phyloP scores from a whole-genome alignment of 1,140 invertebrate genomes.

The Leptestheria dahalacensis region DNA sequence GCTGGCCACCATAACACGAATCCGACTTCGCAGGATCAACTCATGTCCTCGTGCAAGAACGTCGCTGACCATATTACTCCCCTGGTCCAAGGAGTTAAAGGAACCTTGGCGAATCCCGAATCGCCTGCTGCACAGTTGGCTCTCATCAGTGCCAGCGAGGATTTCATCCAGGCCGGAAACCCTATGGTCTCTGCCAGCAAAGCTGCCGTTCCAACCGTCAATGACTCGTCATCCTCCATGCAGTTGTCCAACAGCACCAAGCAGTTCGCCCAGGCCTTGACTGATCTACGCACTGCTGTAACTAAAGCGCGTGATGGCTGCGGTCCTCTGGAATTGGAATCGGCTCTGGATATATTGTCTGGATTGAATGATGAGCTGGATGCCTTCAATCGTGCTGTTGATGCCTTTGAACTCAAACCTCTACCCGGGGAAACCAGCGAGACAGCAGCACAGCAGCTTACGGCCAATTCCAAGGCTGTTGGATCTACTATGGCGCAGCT shows the following conservation, averaged over 20 bases:
- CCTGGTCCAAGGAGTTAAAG: constrained; percentile 65
- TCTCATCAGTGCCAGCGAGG: constrained; percentile 72
- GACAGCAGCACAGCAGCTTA: constrained; percentile 52
- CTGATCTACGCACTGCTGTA: constrained; percentile 63
- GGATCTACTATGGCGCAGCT: constrained; percentile 57
- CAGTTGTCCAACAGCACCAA: constrained; percentile 56
- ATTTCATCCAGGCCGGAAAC: constrained; percentile 51
- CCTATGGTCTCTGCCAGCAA: constrained; percentile 28
- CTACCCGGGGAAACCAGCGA: constrained; percentile 76
- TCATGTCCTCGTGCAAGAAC: constrained; percentile 56
- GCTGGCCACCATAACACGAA: constrained; percentile 54
- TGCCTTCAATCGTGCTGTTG: constrained; percentile 58
- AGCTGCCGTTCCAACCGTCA: constrained; percentile 68
- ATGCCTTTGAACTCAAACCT: constrained; percentile 51
- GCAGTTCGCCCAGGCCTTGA: constrained; percentile 53
- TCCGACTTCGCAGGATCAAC: constrained; percentile 45
- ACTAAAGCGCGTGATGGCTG: constrained; percentile 72
- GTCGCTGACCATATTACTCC: constrained; percentile 66
- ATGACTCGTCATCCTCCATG: constrained; percentile 57
- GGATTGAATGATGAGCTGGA: constrained; percentile 64
- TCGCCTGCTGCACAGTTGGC: constrained; percentile 59
- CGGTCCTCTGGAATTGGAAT: constrained; percentile 68
- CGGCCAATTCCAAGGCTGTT: constrained; percentile 46
- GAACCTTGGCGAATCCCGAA: constrained; percentile 49
- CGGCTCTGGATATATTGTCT: constrained; percentile 51